Base-by-base conservation (phyloP, 2,797 vertebrate species). In the Sebastiscus tertius region DNA sequence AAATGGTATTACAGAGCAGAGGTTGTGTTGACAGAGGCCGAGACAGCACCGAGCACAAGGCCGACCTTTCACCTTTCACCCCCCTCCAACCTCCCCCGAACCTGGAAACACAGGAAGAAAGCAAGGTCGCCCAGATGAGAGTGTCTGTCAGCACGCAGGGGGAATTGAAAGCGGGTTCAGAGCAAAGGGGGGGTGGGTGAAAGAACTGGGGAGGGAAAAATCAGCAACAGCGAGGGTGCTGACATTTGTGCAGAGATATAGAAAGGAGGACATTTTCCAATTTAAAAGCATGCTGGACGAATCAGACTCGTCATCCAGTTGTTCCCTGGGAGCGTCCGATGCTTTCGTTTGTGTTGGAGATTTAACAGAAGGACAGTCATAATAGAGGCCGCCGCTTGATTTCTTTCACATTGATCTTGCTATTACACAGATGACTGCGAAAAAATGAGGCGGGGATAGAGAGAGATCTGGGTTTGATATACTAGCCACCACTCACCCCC, bases 21-120 rank as follows among this genome's bases (percentile, higher is more conserved):
- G 90, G 90, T 87, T 90, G 94, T 93, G 93, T 93, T 94, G 93
- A 93, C 91, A 93, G 93, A 92, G 88, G 61, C 89, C 14, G 76
- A 88, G 90, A 91, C 92, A 86, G 90, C 86, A 33, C 83, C 52
- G 33, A 88, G 87, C 91, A 89, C 86, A 78, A 85, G 89, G 87
- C 81, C 22, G 84, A 95, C 93, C 91, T 94, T 88, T 91, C 66
- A 91, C 92, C 94, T 88, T 84, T 89, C 84, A 82, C 83, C 88
- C 64, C 52, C 72, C 34, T 33, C 54, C 59, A 81, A 83, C 81
- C 82, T 58, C 82, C 86, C 80, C 71, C 29, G 49, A 89, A 85
- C 77, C 82, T 85, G 87, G 86, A 92, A 93, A 92, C 87, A 88
- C 89, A 92, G 93, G 93, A 95, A 95, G 92, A 92, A 88, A 82